These are phyloP conservation scores for Pseudomugil tenellus DNA, from an alignment of 2,797 vertebrate genomes.

Conservation along the genomic window DNA sequence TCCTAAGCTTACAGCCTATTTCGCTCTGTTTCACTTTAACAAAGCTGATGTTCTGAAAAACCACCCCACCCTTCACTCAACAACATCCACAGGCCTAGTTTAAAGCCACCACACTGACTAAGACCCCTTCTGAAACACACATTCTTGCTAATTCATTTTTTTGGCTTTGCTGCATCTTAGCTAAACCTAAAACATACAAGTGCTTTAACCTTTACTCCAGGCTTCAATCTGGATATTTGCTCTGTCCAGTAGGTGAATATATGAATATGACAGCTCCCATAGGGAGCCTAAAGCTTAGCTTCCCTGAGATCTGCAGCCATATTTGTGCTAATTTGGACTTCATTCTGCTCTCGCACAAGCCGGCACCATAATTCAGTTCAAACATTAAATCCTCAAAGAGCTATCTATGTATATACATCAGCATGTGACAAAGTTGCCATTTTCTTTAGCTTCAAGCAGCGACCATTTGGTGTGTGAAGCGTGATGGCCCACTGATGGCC, in stretches of 20 bases:
- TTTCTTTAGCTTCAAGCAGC: slow-evolving; percentile 29
- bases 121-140: slow-evolving; percentile 62
- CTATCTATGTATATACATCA: slow-evolving; percentile 47
- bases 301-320: slow-evolving; percentile 23
- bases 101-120: slow-evolving; percentile 57
- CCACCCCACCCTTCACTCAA: slow-evolving; percentile 46
- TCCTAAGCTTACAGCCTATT: slow-evolving; percentile 56
- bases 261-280: slow-evolving; percentile 25
- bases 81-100: slow-evolving; percentile 51
- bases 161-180: slow-evolving; percentile 44
- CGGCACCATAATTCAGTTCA: slow-evolving; percentile 32
- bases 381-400: slow-evolving; percentile 35
- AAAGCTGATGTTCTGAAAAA: slow-evolving; percentile 66
- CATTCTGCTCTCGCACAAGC: slow-evolving; percentile 35
- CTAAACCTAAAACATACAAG: slow-evolving; percentile 47
- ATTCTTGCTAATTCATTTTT: slow-evolving; percentile 60
- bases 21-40: slow-evolving; percentile 59
- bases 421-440: slow-evolving; percentile 29
- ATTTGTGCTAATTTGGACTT: slow-evolving; percentile 18
- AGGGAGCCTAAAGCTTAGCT: slow-evolving; percentile 32
- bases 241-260: slow-evolving; percentile 11
- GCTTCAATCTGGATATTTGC: slow-evolving; percentile 34
- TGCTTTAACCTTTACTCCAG: slow-evolving; percentile 45
- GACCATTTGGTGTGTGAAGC: slow-evolving; percentile 9
- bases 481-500: too few relatives aligned